phyloP scores from a whole-genome alignment of 2,113 vertebrate genomes.

The Hydrochoerus hydrochaeris region DNA sequence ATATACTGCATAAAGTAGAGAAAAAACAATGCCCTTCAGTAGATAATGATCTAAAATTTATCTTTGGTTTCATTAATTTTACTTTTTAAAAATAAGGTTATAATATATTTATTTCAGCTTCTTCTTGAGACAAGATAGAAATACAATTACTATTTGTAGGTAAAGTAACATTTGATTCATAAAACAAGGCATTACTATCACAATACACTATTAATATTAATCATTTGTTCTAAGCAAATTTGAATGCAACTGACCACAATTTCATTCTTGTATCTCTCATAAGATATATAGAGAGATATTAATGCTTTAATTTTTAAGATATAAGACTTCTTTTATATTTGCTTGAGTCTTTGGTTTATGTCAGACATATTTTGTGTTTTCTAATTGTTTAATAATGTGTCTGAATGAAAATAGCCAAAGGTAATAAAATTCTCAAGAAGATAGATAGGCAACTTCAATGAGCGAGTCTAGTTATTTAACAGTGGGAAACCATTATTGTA shows the following conservation, averaged over 20 bases:
- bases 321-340: background rate
- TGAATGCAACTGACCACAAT: background rate
- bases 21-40: background rate
- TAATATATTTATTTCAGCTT: background rate
- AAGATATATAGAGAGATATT: background rate
- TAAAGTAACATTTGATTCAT: slow-evolving; percentile 20
- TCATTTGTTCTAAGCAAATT: slow-evolving; percentile 13
- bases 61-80: slow-evolving; percentile 2
- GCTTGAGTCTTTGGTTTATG: slow-evolving; percentile 20
- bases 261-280: background rate
- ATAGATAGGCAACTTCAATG: background rate
- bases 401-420: slow-evolving; percentile 36
- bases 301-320: slow-evolving; percentile 24
- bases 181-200: background rate
- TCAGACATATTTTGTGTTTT: slow-evolving; percentile 20
- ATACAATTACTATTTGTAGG: background rate
- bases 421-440: slow-evolving; percentile 2
- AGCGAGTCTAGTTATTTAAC: background rate
- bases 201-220: background rate
- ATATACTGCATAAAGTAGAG: background rate
- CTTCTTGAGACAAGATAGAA: background rate
- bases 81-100: background rate
- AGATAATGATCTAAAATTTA: background rate
- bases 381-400: slow-evolving; percentile 15
- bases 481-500: background rate